These are phyloP conservation scores for Neelides folsomi DNA, from an alignment of 2,888 invertebrate genomes.

Conservation along the genomic window DNA sequence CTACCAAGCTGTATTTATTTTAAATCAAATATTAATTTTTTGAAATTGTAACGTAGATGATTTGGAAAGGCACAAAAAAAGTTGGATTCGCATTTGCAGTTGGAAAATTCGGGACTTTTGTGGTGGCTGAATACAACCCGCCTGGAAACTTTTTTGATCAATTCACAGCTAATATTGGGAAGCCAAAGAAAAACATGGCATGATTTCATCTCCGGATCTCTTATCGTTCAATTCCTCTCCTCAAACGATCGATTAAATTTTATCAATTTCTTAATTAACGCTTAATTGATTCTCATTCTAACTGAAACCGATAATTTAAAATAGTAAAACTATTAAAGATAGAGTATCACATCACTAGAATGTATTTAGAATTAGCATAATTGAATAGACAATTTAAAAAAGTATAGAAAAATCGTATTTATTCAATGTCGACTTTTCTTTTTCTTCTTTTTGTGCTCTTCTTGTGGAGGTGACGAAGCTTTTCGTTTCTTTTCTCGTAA, in stretches of 20 bases:
- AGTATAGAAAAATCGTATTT: not conserved
- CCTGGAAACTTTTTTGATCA: constrained; percentile 53
- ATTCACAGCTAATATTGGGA: constrained; percentile 7
- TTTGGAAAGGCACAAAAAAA: constrained; percentile 61
- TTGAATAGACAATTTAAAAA: too few species aligned
- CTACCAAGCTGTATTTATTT: too few species aligned
- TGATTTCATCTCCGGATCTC: not conserved
- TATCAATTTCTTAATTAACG: too few species aligned
- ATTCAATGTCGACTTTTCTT: constrained; percentile 2
- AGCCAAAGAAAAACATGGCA: not conserved
- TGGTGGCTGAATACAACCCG: constrained; percentile 79
- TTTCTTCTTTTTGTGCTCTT: constrained; percentile 7
- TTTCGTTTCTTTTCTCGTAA: too few species aligned
- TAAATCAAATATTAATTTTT: not conserved
- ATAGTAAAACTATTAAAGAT: too few species aligned
- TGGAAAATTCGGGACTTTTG: constrained; percentile 56
- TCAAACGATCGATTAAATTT: too few species aligned
- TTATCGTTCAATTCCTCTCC: not conserved
- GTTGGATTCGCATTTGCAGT: constrained; percentile 64
- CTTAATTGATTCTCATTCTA: too few species aligned
- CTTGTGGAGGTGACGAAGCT: not conserved
- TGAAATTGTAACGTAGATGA: not conserved
- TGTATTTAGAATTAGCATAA: too few species aligned
- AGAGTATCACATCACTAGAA: too few species aligned
- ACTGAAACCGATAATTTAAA: too few species aligned